phyloP scores from a whole-genome alignment of 2,888 invertebrate species.

The Vanessa cardui region DNA sequence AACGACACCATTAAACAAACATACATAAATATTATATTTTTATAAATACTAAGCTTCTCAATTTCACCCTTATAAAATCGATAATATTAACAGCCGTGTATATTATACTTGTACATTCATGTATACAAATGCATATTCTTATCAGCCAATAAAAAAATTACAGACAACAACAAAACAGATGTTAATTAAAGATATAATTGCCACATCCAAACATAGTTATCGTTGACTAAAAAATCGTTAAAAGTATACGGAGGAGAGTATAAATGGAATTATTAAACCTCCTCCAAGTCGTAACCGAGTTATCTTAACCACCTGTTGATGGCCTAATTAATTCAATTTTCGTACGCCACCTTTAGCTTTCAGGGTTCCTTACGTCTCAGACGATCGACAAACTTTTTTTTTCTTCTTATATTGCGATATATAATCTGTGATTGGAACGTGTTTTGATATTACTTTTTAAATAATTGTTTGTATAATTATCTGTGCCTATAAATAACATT shows the following conservation, averaged over 20 bases:
- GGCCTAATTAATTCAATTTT: constrained; percentile 76
- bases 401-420: not conserved
- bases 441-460: too few relatives aligned
- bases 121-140: too few relatives aligned
- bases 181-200: constrained; percentile 17
- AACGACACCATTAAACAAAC: too few relatives aligned
- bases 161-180: not conserved
- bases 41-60: too few relatives aligned
- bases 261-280: constrained; percentile 70
- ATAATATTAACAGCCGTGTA: too few relatives aligned
- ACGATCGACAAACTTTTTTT: too few relatives aligned
- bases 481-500: too few relatives aligned
- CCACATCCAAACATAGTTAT: constrained; percentile 40
- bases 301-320: constrained; percentile 75
- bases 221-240: constrained; percentile 55
- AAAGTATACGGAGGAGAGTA: constrained; percentile 64
- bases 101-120: too few relatives aligned
- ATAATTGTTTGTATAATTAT: too few relatives aligned
- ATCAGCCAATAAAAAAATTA: not conserved
- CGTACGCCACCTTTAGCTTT: constrained; percentile 51
- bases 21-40: too few relatives aligned
- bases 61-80: too few relatives aligned
- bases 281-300: constrained; percentile 60
- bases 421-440: not conserved
- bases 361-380: constrained; percentile 42